These are phyloP conservation scores for Pachyramphus minor DNA, from an alignment of 2,113 vertebrate genomes.

Conservation along the genomic window DNA sequence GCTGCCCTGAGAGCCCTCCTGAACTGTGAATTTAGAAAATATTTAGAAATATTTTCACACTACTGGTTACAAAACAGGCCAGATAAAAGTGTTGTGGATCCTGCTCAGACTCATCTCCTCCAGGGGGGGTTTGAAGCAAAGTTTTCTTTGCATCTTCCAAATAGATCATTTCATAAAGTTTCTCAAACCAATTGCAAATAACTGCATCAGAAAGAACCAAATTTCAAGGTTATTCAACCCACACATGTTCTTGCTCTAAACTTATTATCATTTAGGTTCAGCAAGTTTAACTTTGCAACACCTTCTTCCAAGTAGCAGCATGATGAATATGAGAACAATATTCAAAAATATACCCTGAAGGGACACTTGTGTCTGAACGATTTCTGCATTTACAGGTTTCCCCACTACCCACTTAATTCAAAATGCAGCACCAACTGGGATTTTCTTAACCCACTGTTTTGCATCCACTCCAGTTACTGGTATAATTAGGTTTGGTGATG, in stretches of 20 bases:
- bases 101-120: neutral
- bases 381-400: neutral
- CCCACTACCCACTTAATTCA: neutral
- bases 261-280: neutral
- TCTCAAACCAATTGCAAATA: neutral
- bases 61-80: neutral
- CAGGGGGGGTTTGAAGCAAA: neutral
- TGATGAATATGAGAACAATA: neutral
- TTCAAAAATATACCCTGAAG: neutral
- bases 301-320: neutral
- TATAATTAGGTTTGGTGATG: neutral
- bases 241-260: neutral
- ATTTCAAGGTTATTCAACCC: neutral
- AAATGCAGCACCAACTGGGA: neutral
- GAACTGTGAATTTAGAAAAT: neutral
- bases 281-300: neutral
- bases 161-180: neutral
- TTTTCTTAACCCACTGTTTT: neutral
- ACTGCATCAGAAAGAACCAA: neutral
- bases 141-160: neutral
- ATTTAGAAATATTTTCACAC: neutral
- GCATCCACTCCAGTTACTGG: neutral
- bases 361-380: neutral
- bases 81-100: neutral
- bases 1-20: neutral